Evolutionary conservation across 2,113 vertebrate species (phyloP), one percentile per base, ranked within the genome.

Genomic region (Saiga tatarica): DNA sequence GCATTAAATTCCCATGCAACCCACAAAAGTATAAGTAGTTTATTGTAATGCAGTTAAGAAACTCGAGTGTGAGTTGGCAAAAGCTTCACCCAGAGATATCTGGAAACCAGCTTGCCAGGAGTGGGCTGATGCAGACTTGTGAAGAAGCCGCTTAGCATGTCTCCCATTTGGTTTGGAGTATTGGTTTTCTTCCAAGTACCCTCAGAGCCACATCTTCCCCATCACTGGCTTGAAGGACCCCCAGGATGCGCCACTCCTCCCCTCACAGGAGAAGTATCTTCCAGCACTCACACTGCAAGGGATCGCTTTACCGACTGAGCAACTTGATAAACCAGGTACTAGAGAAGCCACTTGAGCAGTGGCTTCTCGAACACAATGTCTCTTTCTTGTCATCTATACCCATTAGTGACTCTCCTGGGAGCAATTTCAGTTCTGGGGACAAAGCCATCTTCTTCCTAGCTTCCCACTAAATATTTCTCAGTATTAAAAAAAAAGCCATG

Each of bases 1-100:
- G 78, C 85, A 92, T 74, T 94, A 93, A 87, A 96, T 92, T 97
- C 93, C 60, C n/a, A 93, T 93, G 45, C 47, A 92, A 36, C 85
- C 82, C 74, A 64, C 39, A 92, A 87, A 90, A 53, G 36, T 88
- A 14, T 62, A 23, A 78, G 47, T 30, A 9, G 52, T 82, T 97
- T 76, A 88, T 82, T 64, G 36, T 45, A 95, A 94, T 13, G 28
- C 33, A 17, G 79, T 84, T 82, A 88, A 85, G 86, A 90, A 94
- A 64, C 30, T 30, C 26, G 74, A 50, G 50, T 78, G 39, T 85
- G 33, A 47, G 25, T 71, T 50, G 36, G 28, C 57, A 95, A 79
- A 62, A 84, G 13, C 9, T 88, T 87, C n/a, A 86, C 89, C 55
- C 52, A 42, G 79, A 92, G 62, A 91, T 64, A 62, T 39, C 42